Conservation (phyloP, 2,113 vertebrate genomes). For the Crotalus helleri region DNA sequence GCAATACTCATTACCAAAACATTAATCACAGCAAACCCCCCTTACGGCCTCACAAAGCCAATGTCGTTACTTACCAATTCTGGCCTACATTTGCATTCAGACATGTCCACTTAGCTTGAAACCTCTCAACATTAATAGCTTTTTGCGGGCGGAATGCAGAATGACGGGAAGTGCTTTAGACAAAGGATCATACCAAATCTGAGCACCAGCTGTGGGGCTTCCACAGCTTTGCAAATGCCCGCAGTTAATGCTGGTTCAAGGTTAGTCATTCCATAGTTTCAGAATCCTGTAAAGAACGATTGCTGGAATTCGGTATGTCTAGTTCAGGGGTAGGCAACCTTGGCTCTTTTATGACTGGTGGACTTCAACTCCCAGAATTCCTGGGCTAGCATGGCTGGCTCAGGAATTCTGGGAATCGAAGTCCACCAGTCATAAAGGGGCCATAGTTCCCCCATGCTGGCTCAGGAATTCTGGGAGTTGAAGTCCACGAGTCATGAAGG, state of each 20-base stretch:
- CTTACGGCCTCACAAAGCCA: constrained; percentile 51
- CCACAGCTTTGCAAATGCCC: neutral
- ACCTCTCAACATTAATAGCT: constrained; percentile 64
- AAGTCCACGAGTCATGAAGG: too few relatives aligned
- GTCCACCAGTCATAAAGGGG: too few relatives aligned
- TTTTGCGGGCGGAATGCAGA: constrained; percentile 52
- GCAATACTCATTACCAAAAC: constrained; percentile 62
- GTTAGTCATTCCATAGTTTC: neutral
- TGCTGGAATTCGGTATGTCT: neutral
- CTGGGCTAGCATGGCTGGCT: too few relatives aligned
- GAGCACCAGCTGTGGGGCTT: neutral
- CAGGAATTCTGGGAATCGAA: too few relatives aligned
- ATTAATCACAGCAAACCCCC: constrained; percentile 67
- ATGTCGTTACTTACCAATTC: constrained; percentile 54
- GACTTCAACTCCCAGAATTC: too few relatives aligned
- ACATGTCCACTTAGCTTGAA: constrained; percentile 67
- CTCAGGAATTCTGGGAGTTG: too few relatives aligned
- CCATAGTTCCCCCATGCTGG: too few relatives aligned
- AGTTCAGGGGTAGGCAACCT: neutral
- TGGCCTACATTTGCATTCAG: constrained; percentile 65
- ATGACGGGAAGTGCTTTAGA: constrained; percentile 21
- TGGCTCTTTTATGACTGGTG: too few relatives aligned
- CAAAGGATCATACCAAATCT: neutral
- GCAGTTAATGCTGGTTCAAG: neutral
- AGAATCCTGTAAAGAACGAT: neutral